phyloP scores from a whole-genome alignment of 2,888 invertebrate genomes.

The Syritta pipiens region DNA sequence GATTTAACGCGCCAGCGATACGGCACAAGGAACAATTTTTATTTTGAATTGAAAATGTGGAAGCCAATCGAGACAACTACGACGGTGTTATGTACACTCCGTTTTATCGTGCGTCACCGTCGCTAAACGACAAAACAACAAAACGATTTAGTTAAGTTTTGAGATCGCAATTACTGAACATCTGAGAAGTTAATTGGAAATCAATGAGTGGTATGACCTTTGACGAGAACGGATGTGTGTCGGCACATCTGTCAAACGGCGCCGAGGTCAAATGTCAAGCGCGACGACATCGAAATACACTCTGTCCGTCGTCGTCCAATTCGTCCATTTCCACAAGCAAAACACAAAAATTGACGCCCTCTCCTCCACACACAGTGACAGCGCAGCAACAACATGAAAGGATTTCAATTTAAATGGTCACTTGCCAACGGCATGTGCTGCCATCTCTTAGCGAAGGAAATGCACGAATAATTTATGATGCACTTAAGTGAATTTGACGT shows the following conservation, averaged over 20 bases:
- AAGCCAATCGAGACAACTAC: conserved; percentile 39
- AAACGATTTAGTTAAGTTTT: conserved; percentile 31
- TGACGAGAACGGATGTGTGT: conserved; percentile 29
- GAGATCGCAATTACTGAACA: conserved; percentile 12
- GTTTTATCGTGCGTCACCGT: conserved; percentile 46
- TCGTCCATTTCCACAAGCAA: too few species aligned
- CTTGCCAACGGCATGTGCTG: conserved; percentile 34
- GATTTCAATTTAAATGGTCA: conserved; percentile 17
- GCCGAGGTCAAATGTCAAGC: too few species aligned
- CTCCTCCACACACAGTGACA: neutral
- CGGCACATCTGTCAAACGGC: too few species aligned
- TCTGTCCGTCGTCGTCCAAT: too few species aligned
- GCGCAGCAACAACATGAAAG: conserved; percentile 12
- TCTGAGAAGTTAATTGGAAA: conserved; percentile 34
- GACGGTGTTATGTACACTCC: conserved; percentile 16
- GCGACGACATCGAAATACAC: too few species aligned
- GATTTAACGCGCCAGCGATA: conserved; percentile 54
- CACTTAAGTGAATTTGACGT: conserved; percentile 52
- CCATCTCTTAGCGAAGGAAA: neutral
- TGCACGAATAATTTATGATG: conserved; percentile 57
- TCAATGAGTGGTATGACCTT: conserved; percentile 57
- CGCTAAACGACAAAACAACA: conserved; percentile 4
- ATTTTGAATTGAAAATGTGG: conserved; percentile 55
- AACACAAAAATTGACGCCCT: conserved; percentile 9
- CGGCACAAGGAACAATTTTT: conserved; percentile 62